Conservation (phyloP, 2,888 invertebrate genomes). For the Hypomecis atomaria region DNA sequence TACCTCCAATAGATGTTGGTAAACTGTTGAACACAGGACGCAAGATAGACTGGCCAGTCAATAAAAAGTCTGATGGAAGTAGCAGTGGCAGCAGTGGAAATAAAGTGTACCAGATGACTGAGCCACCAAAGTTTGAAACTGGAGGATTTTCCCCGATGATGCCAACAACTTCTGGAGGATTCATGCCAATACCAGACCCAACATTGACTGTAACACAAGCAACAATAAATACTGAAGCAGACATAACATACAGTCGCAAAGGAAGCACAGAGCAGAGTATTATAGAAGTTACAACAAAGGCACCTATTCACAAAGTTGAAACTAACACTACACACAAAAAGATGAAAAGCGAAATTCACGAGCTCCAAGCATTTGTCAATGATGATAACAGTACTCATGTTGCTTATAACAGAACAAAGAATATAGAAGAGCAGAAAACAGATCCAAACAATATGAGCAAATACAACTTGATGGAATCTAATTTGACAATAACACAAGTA, state of each 20-base stretch:
- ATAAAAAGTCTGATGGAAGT: constrained; percentile 63
- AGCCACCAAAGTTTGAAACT: constrained; percentile 87
- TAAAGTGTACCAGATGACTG: constrained; percentile 69
- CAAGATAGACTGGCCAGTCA: constrained; percentile 77
- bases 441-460: constrained; percentile 70
- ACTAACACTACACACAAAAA: constrained; percentile 71
- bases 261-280: constrained; percentile 55
- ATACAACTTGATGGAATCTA: constrained; percentile 78
- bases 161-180: constrained; percentile 89
- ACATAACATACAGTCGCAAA: constrained; percentile 53
- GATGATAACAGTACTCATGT: constrained; percentile 74
- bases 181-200: constrained; percentile 86
- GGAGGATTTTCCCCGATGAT: constrained; percentile 92
- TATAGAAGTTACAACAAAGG: constrained; percentile 55
- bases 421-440: constrained; percentile 72
- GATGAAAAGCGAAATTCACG: constrained; percentile 76
- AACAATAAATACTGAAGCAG: constrained; percentile 49
- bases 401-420: constrained; percentile 76
- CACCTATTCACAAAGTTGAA: constrained; percentile 56
- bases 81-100: constrained; percentile 17
- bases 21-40: constrained; percentile 84
- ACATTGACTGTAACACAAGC: constrained; percentile 58
- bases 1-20: constrained; percentile 89
- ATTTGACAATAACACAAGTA: constrained; percentile 73
- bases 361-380: constrained; percentile 71